Evolutionary conservation across 2,797 vertebrate species (phyloP).

Genomic region (Oreortyx pictus): DNA sequence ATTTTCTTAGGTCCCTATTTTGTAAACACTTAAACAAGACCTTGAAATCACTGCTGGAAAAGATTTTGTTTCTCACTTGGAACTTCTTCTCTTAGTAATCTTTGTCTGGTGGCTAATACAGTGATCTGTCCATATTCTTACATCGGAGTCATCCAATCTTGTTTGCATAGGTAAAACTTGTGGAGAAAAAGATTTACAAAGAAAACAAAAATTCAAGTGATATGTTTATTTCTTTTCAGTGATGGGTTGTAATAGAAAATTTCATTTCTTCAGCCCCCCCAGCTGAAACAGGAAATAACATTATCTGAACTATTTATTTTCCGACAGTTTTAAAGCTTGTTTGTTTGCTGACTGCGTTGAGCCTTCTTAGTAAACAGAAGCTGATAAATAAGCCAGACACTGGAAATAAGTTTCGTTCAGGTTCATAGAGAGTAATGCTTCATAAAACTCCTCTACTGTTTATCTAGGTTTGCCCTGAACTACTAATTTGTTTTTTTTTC

Average conservation of each 20-base stretch:
- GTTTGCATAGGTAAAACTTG: background rate
- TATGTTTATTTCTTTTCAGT: background rate
- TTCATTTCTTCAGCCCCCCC: background rate
- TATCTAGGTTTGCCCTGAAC: background rate
- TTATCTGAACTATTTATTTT: background rate
- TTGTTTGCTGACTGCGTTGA: background rate
- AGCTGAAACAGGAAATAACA: background rate
- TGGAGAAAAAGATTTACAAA: background rate
- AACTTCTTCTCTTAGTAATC: background rate
- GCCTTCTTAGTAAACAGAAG: background rate
- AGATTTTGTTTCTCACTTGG: background rate
- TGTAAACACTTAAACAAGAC: background rate
- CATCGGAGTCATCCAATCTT: background rate
- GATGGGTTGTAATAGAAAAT: too few species aligned
- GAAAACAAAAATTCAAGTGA: background rate
- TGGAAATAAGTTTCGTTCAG: background rate
- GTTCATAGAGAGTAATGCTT: background rate
- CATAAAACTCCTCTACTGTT: background rate
- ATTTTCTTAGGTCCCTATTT: background rate
- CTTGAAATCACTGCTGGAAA: background rate
- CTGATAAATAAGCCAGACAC: background rate
- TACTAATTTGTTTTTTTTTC: background rate
- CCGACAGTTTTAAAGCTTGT: background rate
- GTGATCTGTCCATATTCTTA: background rate
- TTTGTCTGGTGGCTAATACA: background rate